Percentiles rank a stretch among this genome's conserved stretches.
Conservation (phyloP, 2,888 invertebrate species). For the Andrena bicolor region DNA sequence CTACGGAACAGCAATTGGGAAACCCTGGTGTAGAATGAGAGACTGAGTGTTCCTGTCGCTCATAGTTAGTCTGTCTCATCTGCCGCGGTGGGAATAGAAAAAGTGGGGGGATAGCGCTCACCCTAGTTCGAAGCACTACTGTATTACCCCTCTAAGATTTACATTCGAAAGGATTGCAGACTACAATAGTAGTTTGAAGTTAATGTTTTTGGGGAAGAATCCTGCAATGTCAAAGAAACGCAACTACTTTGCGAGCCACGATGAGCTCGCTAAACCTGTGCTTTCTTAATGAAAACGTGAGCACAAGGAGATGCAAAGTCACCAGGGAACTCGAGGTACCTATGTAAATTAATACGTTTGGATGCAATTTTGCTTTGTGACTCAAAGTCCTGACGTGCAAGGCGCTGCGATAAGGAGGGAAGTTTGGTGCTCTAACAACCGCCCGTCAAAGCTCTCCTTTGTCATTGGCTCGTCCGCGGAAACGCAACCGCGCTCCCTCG, state of each 20-base stretch:
- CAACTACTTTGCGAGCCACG: not conserved
- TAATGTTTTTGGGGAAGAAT: too few species aligned
- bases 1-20: too few species aligned
- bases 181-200: too few species aligned
- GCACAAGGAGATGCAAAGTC: not conserved
- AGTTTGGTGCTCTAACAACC: conserved; percentile 43
- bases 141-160: too few species aligned
- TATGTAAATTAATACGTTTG: not conserved
- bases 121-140: too few species aligned
- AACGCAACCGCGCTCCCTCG: conserved; percentile 43
- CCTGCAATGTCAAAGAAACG: too few species aligned
- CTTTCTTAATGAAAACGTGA: not conserved
- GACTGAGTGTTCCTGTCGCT: too few species aligned
- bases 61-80: too few species aligned
- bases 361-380: conserved; percentile 18
- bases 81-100: too few species aligned
- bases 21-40: too few species aligned
- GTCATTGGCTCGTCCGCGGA: conserved; percentile 44
- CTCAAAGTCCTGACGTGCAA: conserved; percentile 3
- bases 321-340: not conserved
- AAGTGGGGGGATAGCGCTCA: too few species aligned
- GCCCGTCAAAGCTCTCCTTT: conserved; percentile 62
- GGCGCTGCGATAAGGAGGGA: conserved; percentile 47
- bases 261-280: not conserved
- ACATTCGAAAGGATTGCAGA: too few species aligned